phyloP scores from a whole-genome alignment of 2,888 invertebrate species.

The Bellardia bayeri region DNA sequence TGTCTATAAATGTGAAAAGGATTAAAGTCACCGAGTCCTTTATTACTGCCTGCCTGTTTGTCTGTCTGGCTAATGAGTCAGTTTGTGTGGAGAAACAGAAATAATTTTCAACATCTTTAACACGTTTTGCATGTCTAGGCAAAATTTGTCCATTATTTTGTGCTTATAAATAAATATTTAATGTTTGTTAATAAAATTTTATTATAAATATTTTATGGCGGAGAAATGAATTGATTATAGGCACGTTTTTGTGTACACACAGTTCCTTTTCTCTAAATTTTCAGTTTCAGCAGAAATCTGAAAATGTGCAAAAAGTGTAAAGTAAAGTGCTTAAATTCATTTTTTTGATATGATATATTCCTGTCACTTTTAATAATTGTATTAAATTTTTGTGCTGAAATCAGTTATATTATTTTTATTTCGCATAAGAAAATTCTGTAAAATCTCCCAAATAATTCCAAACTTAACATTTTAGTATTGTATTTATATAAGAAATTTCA shows the following conservation, averaged over 20 bases:
- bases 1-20: not conserved
- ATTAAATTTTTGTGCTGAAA: too few relatives aligned
- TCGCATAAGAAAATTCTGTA: too few relatives aligned
- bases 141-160: slow-evolving; percentile 24
- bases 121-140: slow-evolving; percentile 65
- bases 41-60: not conserved
- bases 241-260: not conserved
- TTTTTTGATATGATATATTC: too few relatives aligned
- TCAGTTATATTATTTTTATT: too few relatives aligned
- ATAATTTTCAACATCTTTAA: slow-evolving; percentile 54
- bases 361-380: too few relatives aligned
- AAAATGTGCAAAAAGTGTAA: too few relatives aligned
- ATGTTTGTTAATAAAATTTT: not conserved
- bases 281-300: too few relatives aligned
- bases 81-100: not conserved
- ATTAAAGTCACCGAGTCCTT: slow-evolving; percentile 5
- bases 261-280: not conserved
- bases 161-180: slow-evolving; percentile 15
- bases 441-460: too few relatives aligned
- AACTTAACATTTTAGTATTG: too few relatives aligned
- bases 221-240: not conserved
- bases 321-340: too few relatives aligned
- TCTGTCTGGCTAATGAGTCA: not conserved
- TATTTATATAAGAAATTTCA: too few relatives aligned
- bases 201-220: not conserved